Evolutionary conservation across 2,797 vertebrate genomes (phyloP).

Genomic region (Chloroceryle inda): DNA sequence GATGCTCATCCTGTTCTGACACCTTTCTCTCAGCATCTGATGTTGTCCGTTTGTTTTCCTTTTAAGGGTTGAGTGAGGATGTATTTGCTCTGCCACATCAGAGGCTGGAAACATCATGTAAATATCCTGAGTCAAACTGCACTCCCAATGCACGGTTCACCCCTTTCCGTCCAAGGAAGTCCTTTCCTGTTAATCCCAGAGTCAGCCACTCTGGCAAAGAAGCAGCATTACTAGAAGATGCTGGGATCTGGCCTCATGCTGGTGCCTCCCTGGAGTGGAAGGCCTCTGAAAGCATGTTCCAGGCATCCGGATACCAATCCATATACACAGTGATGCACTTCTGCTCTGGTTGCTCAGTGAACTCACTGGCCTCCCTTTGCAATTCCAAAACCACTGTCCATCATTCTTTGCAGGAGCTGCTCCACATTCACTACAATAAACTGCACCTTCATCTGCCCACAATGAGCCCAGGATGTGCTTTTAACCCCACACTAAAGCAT

Average conservation of each 20-base stretch:
- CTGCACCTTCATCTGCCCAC: not conserved
- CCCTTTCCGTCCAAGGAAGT: not conserved
- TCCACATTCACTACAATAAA: not conserved
- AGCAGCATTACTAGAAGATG: not conserved
- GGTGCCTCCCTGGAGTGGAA: not conserved
- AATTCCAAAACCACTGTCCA: not conserved
- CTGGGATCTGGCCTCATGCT: not conserved
- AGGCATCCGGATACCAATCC: not conserved
- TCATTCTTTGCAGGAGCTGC: not conserved
- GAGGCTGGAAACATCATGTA: not conserved
- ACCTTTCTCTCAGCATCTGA: not conserved
- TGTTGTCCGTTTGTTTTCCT: not conserved
- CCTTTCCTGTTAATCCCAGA: not conserved
- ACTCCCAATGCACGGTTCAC: accelerated
- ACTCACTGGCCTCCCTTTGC: not conserved
- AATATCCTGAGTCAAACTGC: not conserved
- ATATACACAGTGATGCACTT: not conserved
- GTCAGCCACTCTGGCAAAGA: not conserved
- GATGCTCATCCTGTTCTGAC: not conserved
- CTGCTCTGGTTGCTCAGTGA: not conserved
- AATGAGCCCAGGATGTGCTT: not conserved
- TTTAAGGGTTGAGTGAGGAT: accelerated
- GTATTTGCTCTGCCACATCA: not conserved
- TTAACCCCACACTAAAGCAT: not conserved
- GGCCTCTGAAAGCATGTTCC: not conserved